Evolutionary conservation across 2,888 invertebrate genomes (phyloP), one percentile per base, ranked within the genome.

Genomic region (Brachylomia viminalis): DNA sequence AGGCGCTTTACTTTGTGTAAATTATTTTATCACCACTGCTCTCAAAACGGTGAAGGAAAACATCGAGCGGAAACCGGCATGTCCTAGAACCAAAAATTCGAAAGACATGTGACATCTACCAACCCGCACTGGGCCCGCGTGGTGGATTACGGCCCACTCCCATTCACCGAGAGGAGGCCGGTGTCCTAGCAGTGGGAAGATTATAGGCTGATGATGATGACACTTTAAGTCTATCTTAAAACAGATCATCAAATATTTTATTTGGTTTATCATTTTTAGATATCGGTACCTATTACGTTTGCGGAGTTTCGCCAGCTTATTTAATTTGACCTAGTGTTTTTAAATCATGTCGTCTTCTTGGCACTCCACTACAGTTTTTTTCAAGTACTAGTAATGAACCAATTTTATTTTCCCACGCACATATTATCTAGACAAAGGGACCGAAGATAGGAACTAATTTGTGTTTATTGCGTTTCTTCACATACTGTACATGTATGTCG

Each of bases 271-370:
- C 56, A 15, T 56, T 15, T 15, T 38, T 61, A 61, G 59, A 15
- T 61, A 33, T 33, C 23, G 33, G 15, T 15, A 56, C 56, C 56
- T 15, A 23, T 1, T 13, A 23, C 23, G 1, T 61, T 17, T 30
- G 17, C 23, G 27, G 56, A 13, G 56, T 56, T 56, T 56, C 27
- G 27, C 56, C 15, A 15, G 27, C 27, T 27, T 33, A 38, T 61
- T 38, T 38, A n/a, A 62, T 62, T 38, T 62, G n/a, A 62, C 38
- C 62, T 38, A 38, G 8, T 38, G 33, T 62, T 62, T 62, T n/a
- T n/a, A 62, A 62, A n/a, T 23, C 13, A 33, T 61, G 23, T 62
- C 8, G n/a, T 38, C 42, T 42, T 42, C 10, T 42, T 42, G 10
- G 4, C n/a, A n/a, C n/a, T n/a, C 15, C 38, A 38, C 15, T 10